These are phyloP conservation scores for Drosophila sturtevanti DNA, from an alignment of 1,140 invertebrate genomes.

Conservation along the genomic window DNA sequence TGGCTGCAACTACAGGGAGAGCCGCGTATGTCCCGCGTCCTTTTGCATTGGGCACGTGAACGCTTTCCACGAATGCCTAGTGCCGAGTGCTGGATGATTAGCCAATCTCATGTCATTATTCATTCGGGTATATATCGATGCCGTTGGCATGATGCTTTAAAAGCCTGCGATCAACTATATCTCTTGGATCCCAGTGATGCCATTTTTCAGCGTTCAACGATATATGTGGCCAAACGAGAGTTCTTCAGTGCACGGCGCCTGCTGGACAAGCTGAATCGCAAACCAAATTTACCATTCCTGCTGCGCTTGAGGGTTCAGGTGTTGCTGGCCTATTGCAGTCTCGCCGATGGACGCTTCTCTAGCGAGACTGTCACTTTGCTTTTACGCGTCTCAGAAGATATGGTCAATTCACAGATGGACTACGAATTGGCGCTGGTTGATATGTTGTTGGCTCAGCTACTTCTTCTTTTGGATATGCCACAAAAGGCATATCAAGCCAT, in stretches of 20 bases:
- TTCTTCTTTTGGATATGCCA: constrained; percentile 89
- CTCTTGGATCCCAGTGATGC: constrained; percentile 89
- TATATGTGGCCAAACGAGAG: constrained; percentile 88
- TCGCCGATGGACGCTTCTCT: constrained; percentile 83
- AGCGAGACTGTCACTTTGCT: constrained; percentile 86
- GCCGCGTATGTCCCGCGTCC: constrained; percentile 84
- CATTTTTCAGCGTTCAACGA: constrained; percentile 86
- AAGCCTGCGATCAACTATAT: constrained; percentile 88
- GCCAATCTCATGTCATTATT: constrained; percentile 86
- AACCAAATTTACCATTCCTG: constrained; percentile 84
- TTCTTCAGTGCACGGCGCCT: constrained; percentile 85
- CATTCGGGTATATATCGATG: constrained; percentile 86
- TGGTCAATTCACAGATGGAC: constrained; percentile 88
- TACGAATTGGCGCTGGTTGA: constrained; percentile 89
- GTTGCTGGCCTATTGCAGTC: constrained; percentile 86
- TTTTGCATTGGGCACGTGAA: constrained; percentile 85
- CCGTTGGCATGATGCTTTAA: constrained; percentile 90
- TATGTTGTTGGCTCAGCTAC: constrained; percentile 89
- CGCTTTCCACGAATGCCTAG: constrained; percentile 86
- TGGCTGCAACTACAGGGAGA: constrained; percentile 86
- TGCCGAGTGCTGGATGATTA: constrained; percentile 87
- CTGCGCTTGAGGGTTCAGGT: constrained; percentile 88
- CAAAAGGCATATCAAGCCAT: constrained; percentile 89
- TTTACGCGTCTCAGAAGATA: constrained; percentile 88
- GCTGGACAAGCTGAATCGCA: constrained; percentile 85